Base-by-base conservation (phyloP, 2,888 invertebrate species). In the Anthophora plumipes region DNA sequence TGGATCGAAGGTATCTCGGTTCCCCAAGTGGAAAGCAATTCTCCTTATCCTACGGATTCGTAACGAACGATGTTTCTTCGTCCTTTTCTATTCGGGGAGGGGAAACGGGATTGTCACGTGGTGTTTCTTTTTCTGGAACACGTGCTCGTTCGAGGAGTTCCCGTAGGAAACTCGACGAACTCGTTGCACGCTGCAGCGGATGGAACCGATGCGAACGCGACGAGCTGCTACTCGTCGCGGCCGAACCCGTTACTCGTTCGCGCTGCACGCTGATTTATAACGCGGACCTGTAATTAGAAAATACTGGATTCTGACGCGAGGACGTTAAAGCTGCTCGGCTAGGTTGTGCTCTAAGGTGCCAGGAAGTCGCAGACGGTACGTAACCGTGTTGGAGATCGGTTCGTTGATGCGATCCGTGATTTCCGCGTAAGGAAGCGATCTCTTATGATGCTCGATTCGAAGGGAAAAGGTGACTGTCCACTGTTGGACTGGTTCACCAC, bases 261-360 rank as follows among this genome's bases (percentile, higher is more conserved):
- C 71, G 46, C 54, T 46, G n/a, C 25, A 25, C 39, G 39, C n/a
- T 73, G 64, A 77, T 77, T 77, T 77, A 73, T 39, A 73, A 73
- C 61, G 50, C 57, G 72, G 39, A 50, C 77, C 57, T 20, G 73
- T 77, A 77, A 77, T 77, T 77, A 77, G 66, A 72, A 61, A 61
- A 74, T 54, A 20, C 54, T 48, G 57, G 63, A 72, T 4, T 20
- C 52, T 37, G 72, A 9, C 46, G 20, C 43, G 12, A 37, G 31
- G 57, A 61, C 20, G 69, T 14, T 6, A 1, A 55, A 11, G 39
- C 8, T 6, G 4, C 43, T 22, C 25, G 25, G 17, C 12, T 46
- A 31, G n/a, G 20, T 25, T 25, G 14, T 39, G 31, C 39, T 71
- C 41, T 52, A 20, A 7, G 39, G 48, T 39, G 48, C 50, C 52